Evolutionary conservation across 2,797 vertebrate genomes (phyloP).

Genomic region (Danio tinwini): DNA sequence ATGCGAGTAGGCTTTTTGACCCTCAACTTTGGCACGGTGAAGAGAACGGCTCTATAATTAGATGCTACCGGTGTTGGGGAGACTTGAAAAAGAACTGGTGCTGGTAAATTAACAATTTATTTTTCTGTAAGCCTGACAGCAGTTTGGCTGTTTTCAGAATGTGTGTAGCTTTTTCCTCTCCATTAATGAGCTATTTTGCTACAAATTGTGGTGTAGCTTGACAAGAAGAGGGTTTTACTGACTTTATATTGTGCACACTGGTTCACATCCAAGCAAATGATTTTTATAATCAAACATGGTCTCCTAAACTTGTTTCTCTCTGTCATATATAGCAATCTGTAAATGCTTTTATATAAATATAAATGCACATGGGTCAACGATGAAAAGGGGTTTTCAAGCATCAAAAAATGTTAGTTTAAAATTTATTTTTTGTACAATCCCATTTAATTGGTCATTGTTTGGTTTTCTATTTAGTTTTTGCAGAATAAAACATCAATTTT

Average conservation of each 20-base stretch:
- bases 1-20: constrained; percentile 72
- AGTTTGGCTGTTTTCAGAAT: constrained; percentile 9
- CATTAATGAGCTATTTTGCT: constrained; percentile 10
- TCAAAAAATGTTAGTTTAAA: too few relatives aligned
- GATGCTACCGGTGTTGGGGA: constrained; percentile 60
- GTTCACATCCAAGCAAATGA: neutral
- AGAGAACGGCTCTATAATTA: constrained; percentile 76
- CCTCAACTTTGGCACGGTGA: constrained; percentile 73
- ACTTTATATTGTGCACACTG: neutral
- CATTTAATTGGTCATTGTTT: too few relatives aligned
- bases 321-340: neutral
- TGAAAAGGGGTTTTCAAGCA: neutral
- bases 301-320: neutral
- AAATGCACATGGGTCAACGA: too few relatives aligned
- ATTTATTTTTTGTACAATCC: too few relatives aligned
- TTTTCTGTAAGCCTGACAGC: neutral
- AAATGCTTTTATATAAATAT: too few relatives aligned
- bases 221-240: neutral
- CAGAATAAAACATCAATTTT: too few relatives aligned
- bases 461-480: too few relatives aligned
- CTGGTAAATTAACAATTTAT: neutral
- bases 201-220: neutral
- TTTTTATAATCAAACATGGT: neutral
- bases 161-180: neutral
- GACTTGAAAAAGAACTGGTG: neutral